These are phyloP conservation scores for Hirudo medicinalis DNA, from an alignment of 1,140 invertebrate species.

Conservation along the genomic window DNA sequence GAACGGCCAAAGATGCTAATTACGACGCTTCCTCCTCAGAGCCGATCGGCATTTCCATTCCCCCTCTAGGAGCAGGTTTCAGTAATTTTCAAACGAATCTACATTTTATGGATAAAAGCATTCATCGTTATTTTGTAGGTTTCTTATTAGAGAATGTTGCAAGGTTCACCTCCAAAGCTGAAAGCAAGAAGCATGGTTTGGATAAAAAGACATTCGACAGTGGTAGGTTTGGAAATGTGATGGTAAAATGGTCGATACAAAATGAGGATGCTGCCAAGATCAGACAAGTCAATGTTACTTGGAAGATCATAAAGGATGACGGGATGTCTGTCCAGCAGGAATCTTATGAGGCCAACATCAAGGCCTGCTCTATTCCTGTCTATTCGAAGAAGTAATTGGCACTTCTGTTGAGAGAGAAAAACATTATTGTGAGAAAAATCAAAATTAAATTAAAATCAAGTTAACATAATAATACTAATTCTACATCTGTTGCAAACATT, in stretches of 20 bases:
- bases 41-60: neutral
- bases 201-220: neutral
- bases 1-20: neutral
- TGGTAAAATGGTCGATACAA: conserved; percentile 11
- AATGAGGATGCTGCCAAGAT: conserved; percentile 30
- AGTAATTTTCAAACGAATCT: no score
- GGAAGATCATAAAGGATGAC: conserved; percentile 26
- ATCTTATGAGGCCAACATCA: neutral
- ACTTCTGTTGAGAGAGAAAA: no score
- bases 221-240: neutral
- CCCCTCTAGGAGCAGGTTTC: neutral
- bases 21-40: neutral
- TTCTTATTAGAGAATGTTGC: no score
- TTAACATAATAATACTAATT: no score
- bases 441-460: no score
- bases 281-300: conserved; percentile 38
- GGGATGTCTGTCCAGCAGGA: conserved; percentile 26
- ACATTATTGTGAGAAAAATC: no score
- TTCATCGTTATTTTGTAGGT: no score
- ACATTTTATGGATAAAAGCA: no score
- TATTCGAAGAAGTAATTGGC: neutral
- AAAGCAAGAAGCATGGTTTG: neutral
- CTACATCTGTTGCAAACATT: no score
- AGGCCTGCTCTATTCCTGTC: neutral
- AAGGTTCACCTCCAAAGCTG: no score